These are phyloP conservation scores for Pristis pectinata DNA, from an alignment of 2,797 vertebrate genomes.

Conservation along the genomic window DNA sequence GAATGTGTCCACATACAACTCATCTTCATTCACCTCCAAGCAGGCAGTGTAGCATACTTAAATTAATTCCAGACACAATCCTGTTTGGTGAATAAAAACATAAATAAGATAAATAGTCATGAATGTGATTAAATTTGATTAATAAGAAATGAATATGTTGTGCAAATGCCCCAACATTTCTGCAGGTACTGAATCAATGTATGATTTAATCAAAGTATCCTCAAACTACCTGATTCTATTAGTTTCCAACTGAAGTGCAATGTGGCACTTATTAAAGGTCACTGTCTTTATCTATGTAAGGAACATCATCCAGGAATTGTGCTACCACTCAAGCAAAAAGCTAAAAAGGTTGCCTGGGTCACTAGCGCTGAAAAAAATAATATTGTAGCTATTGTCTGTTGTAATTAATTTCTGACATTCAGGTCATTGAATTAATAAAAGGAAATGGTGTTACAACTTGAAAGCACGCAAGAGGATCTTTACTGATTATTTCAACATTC, in stretches of 20 bases:
- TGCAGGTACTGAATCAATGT: neutral
- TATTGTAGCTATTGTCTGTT: no score
- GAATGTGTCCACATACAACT: neutral
- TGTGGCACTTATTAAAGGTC: neutral
- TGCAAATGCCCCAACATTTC: neutral
- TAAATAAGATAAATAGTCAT: neutral
- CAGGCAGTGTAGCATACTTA: conserved; percentile 10
- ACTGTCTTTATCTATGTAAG: neutral
- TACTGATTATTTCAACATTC: neutral
- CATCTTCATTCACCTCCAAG: conserved; percentile 32
- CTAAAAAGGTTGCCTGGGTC: no score
- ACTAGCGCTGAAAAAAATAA: no score
- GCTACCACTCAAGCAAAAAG: no score
- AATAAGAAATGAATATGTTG: neutral
- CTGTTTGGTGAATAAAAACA: conserved; percentile 7
- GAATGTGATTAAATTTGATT: neutral
- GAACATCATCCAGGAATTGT: neutral
- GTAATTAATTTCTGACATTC: no score
- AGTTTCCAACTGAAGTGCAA: neutral
- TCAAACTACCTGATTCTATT: neutral
- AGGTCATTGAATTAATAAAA: neutral
- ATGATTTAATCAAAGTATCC: neutral
- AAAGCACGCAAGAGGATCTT: neutral
- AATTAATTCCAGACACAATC: neutral
- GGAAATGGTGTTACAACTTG: neutral